Base-by-base conservation (phyloP, 2,888 invertebrate genomes). In the Lymantria monacha region DNA sequence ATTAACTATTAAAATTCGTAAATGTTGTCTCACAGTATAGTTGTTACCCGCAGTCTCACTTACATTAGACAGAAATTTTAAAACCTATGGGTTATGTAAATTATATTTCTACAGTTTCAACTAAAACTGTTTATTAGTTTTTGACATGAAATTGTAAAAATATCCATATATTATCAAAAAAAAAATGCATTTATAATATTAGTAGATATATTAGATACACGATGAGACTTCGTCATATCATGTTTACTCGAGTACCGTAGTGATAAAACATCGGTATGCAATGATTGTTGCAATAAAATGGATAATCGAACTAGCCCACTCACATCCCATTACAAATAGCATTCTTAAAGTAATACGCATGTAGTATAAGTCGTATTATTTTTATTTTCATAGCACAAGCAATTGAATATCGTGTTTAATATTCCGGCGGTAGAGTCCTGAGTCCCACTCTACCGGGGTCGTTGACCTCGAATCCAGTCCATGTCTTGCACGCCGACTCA, bases 391-490 rank as follows among this genome's bases (percentile, higher is more conserved):
- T 10, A 10, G 38, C 38, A 38, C 11, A 43, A 8, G 33, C 10
- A 33, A 42, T 30, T 62, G 66, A 62, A 57, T 53, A 58, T 61
- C 48, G 53, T 44, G 69, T 76, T 86, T 83, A 79, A 81, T 87
- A 87, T 87, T 88, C 86, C 78, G 81, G 72, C 75, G 70, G 78
- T 80, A 76, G 75, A 84, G 87, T 89, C 90, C 90, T 86, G 85
- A 84, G 83, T 87, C 89, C 90, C 86, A 83, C 83, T 83, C 72
- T 76, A 76, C 72, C 66, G 80, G 76, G 87, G 87, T 88, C 86
- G 77, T 69, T 69, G 86, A 83, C 81, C 90, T 86, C 79, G 60
- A 81, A 86, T 85, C 90, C 89, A 89, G 88, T 87, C 82, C 84
- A 82, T 74, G 87, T 83, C 88, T 89, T 89, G 83, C 85, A 83